These are phyloP conservation scores for Microctonus aethiopoides DNA, from an alignment of 2,888 invertebrate species.

Conservation along the genomic window DNA sequence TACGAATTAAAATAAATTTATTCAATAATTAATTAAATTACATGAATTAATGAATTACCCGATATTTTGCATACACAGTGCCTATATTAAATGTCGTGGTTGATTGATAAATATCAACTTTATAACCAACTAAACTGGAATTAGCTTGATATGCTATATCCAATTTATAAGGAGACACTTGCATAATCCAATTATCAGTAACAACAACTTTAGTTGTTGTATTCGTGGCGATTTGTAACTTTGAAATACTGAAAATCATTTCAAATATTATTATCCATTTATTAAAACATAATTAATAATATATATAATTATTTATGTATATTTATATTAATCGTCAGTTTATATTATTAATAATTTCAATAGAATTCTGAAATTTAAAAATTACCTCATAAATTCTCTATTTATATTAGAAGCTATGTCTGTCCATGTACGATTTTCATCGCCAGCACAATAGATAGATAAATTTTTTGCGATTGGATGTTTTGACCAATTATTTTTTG, in stretches of 20 bases:
- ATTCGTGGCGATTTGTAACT: constrained; percentile 77
- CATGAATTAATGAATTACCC: constrained; percentile 38
- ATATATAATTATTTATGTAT: neutral
- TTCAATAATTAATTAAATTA: constrained; percentile 43
- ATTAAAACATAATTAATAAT: too few species aligned
- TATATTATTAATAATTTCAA: constrained; percentile 13
- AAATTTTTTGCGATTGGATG: constrained; percentile 83
- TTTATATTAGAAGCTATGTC: constrained; percentile 79
- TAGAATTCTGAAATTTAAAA: neutral
- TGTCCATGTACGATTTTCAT: constrained; percentile 74
- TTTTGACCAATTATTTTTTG: constrained; percentile 73
- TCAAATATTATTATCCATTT: neutral
- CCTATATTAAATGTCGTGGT: constrained; percentile 74
- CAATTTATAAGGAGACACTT: constrained; percentile 80
- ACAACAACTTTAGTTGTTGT: constrained; percentile 78
- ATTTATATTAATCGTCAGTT: neutral
- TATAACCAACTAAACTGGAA: constrained; percentile 79
- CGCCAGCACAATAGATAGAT: constrained; percentile 74
- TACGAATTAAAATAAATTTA: neutral
- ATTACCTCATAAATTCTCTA: constrained; percentile 78
- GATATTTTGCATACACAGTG: constrained; percentile 73
- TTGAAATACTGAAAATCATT: constrained; percentile 74
- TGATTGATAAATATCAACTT: constrained; percentile 79
- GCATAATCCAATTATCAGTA: constrained; percentile 90
- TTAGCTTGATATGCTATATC: constrained; percentile 83